A percentile compares a stretch with the other conserved stretches of the same genome.
Evolutionary conservation across 2,113 vertebrate species (phyloP).

Genomic region (Malurus cyaneus): DNA sequence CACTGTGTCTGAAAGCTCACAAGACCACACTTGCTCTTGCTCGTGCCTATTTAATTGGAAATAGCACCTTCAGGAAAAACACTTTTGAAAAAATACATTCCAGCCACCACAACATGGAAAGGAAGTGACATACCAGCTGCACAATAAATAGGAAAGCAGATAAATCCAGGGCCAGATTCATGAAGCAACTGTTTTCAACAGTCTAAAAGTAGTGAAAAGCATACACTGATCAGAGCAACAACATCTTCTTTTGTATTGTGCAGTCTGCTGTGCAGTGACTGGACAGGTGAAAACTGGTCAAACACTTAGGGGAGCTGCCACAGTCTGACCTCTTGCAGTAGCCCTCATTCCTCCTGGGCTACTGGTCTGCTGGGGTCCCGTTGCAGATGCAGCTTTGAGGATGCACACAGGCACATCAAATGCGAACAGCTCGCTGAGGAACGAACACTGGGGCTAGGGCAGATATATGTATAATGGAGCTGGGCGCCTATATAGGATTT

Average conservation of each 20-base stretch:
- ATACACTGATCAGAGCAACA: background rate
- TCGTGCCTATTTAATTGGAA: background rate
- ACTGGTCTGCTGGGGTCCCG: background rate
- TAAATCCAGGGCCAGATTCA: background rate
- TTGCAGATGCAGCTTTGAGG: background rate
- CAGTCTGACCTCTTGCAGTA: background rate
- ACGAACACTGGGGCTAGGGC: background rate
- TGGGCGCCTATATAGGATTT: background rate
- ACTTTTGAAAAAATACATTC: background rate
- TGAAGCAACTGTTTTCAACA: background rate
- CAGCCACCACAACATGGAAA: background rate
- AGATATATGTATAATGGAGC: rapidly evolving
- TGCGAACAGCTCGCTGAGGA: background rate
- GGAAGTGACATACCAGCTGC: background rate
- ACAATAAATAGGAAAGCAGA: constrained; percentile 6
- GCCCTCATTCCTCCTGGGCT: background rate
- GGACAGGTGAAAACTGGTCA: rapidly evolving
- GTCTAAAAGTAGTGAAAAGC: background rate
- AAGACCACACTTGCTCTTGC: background rate
- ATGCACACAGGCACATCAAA: background rate
- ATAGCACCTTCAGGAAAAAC: background rate
- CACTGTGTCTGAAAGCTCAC: background rate
- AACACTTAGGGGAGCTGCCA: rapidly evolving
- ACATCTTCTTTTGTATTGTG: background rate
- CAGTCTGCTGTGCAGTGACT: background rate